Conservation (phyloP, 2,113 vertebrate species). For the Fregetta grallaria region DNA sequence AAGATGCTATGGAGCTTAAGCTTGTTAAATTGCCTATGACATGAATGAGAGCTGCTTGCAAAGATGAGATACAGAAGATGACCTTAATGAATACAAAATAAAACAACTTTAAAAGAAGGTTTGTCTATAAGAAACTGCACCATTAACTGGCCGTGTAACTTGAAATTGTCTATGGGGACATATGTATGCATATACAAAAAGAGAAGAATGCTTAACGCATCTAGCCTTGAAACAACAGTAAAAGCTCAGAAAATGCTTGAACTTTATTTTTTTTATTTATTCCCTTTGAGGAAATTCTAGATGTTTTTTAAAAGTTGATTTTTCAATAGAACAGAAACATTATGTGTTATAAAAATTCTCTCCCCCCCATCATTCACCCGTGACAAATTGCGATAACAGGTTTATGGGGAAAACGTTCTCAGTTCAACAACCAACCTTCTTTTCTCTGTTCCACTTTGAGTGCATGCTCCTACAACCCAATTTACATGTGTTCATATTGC, state of each 20-base stretch:
- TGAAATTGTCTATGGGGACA: constrained; percentile 7
- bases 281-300: not conserved
- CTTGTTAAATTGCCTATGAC: not conserved
- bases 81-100: constrained; percentile 29
- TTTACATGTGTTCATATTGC: not conserved
- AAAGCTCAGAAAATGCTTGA: not conserved
- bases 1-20: not conserved
- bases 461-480: not conserved
- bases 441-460: not conserved
- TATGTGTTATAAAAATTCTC: not conserved
- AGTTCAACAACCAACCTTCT: not conserved
- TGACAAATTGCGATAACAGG: rapidly evolving
- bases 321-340: not conserved
- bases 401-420: not conserved
- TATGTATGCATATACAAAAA: not conserved
- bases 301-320: not conserved
- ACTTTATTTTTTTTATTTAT: not conserved
- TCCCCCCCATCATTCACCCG: not conserved
- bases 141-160: not conserved
- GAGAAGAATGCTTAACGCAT: not conserved
- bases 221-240: not conserved
- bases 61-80: not conserved
- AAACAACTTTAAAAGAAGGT: not conserved
- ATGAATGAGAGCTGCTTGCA: not conserved
- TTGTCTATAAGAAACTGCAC: not conserved